Conservation (phyloP, 1,140 invertebrate genomes). For the Drosophila repleta region DNA sequence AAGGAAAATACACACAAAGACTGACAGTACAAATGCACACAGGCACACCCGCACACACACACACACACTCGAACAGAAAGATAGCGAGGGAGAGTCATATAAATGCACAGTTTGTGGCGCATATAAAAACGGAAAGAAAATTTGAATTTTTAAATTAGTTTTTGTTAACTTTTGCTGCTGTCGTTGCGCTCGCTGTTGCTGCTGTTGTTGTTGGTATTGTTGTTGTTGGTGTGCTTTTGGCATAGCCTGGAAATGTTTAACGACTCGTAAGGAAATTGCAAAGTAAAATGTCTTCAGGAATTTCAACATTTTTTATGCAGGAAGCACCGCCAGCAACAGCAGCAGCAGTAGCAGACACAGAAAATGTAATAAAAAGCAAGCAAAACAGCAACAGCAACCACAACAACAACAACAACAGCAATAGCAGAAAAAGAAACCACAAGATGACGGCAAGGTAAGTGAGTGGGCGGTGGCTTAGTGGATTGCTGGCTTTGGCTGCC, state of each 20-base stretch:
- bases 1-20: conserved; percentile 51
- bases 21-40: conserved; percentile 3
- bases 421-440: conserved; percentile 55
- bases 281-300: conserved; percentile 83
- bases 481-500: conserved; percentile 38
- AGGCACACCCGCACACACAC: conserved; percentile 9
- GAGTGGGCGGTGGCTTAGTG: conserved; percentile 26
- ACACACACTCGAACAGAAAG: conserved; percentile 5
- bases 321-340: conserved; percentile 29
- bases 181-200: conserved; percentile 27
- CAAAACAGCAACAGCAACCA: conserved; percentile 51
- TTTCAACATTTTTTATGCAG: conserved; percentile 77
- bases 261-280: conserved; percentile 82
- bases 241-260: conserved; percentile 80
- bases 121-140: conserved; percentile 82
- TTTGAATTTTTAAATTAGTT: conserved; percentile 83
- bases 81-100: conserved; percentile 48
- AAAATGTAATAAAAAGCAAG: conserved; percentile 77
- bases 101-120: conserved; percentile 78
- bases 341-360: conserved; percentile 31
- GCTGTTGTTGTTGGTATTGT: conserved; percentile 40
- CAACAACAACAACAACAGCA: conserved; percentile 27
- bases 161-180: conserved; percentile 78
- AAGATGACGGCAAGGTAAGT: conserved; percentile 63
- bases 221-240: conserved; percentile 35